These are phyloP conservation scores for Diloba caeruleocephala DNA, from an alignment of 2,888 invertebrate genomes.

Conservation along the genomic window DNA sequence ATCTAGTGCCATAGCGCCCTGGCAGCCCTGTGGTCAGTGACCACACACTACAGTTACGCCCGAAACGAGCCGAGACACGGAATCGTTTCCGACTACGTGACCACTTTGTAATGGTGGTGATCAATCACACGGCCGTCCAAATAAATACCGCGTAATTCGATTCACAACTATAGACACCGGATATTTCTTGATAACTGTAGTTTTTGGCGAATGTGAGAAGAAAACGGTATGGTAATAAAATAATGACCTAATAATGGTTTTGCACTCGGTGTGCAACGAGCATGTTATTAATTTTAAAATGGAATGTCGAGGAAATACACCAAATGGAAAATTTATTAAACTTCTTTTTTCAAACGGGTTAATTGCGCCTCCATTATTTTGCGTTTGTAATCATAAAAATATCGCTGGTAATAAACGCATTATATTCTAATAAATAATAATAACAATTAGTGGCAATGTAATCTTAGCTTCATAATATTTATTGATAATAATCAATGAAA, in stretches of 20 bases:
- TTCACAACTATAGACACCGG: constrained; percentile 40
- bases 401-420: too few species aligned
- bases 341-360: too few species aligned
- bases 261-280: constrained; percentile 16
- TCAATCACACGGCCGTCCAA: constrained; percentile 45
- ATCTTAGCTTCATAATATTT: neutral
- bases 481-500: constrained; percentile 9
- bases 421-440: neutral
- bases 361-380: too few species aligned
- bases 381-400: too few species aligned
- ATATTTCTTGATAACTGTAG: constrained; percentile 47
- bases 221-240: constrained; percentile 24
- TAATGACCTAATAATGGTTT: constrained; percentile 18
- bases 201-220: constrained; percentile 21
- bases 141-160: constrained; percentile 49
- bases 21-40: constrained; percentile 54
- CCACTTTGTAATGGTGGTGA: constrained; percentile 47
- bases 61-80: constrained; percentile 47
- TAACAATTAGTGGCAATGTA: neutral
- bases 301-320: constrained; percentile 15
- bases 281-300: constrained; percentile 26
- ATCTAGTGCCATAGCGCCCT: constrained; percentile 25
- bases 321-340: too few species aligned
- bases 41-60: constrained; percentile 54
- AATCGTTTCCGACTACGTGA: constrained; percentile 52